Evolutionary conservation across 2,888 invertebrate species (phyloP).

Genomic region (Alentia gelatinosa): DNA sequence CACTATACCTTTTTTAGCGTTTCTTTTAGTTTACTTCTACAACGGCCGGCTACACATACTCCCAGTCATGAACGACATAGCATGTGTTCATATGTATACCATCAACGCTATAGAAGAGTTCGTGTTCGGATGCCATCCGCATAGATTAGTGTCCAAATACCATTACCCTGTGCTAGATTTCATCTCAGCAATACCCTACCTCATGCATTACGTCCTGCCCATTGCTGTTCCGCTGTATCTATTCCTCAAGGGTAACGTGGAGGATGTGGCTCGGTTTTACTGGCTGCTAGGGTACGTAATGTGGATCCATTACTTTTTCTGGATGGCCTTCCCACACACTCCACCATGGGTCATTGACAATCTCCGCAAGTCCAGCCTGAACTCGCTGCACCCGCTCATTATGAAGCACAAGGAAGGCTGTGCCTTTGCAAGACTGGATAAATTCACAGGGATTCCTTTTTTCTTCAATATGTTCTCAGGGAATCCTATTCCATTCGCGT

Average conservation of each 20-base stretch:
- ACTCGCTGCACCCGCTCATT: neutral
- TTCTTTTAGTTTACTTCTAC: constrained; percentile 62
- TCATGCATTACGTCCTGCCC: constrained; percentile 65
- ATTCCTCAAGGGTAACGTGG: constrained; percentile 32
- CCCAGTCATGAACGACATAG: constrained; percentile 58
- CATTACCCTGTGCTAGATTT: constrained; percentile 60
- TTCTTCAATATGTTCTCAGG: constrained; percentile 65
- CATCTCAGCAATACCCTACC: constrained; percentile 64
- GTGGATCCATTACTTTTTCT: constrained; percentile 65
- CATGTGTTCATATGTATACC: constrained; percentile 62
- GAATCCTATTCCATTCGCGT: constrained; percentile 67
- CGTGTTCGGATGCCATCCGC: constrained; percentile 61
- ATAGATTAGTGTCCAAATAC: constrained; percentile 58
- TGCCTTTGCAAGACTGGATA: constrained; percentile 65
- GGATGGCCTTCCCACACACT: constrained; percentile 67
- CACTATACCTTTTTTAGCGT: constrained; percentile 60
- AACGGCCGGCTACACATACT: constrained; percentile 61
- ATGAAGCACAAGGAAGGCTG: constrained; percentile 64
- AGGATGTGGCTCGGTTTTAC: constrained; percentile 62
- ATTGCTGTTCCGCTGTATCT: constrained; percentile 63
- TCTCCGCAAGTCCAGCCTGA: neutral
- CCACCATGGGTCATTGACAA: constrained; percentile 66
- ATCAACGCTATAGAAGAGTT: constrained; percentile 62
- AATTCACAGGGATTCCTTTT: constrained; percentile 59
- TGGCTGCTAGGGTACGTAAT: constrained; percentile 64